phyloP scores from a whole-genome alignment of 2,113 vertebrate species.

The Gallinago jamesoni region DNA sequence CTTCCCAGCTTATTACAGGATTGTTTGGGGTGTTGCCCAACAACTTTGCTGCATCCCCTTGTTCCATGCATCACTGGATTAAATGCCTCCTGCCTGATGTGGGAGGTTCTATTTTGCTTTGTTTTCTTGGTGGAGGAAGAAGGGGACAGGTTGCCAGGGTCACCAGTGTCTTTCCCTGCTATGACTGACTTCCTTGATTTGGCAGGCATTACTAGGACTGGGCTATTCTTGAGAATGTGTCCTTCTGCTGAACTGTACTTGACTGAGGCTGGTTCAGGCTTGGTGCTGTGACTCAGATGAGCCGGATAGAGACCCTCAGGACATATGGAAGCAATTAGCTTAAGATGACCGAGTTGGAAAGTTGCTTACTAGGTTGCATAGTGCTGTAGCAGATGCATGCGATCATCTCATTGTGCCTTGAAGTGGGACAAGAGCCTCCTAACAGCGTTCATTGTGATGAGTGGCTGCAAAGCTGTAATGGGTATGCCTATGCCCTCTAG shows the following conservation, averaged over 20 bases:
- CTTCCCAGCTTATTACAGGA: not conserved
- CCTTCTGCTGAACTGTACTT: not conserved
- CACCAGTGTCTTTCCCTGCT: not conserved
- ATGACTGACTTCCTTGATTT: not conserved
- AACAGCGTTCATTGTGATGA: not conserved
- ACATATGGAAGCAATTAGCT: not conserved
- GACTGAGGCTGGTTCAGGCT: not conserved
- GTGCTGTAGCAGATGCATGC: not conserved
- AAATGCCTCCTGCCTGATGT: not conserved
- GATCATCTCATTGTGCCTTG: not conserved
- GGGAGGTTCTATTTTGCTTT: not conserved
- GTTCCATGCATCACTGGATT: not conserved
- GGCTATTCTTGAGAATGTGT: not conserved
- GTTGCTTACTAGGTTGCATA: not conserved
- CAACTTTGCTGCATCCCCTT: not conserved
- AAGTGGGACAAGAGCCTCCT: not conserved
- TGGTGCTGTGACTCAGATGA: constrained; percentile 21
- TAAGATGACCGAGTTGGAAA: not conserved
- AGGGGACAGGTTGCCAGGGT: not conserved
- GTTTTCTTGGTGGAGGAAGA: not conserved
- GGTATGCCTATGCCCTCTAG: not conserved
- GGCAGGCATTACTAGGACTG: not conserved
- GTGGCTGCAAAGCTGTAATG: not conserved
- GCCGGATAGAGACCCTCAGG: not conserved
- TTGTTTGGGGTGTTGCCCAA: not conserved